These are phyloP conservation scores for Malachius bipustulatus DNA, from an alignment of 2,888 invertebrate genomes.

Conservation along the genomic window DNA sequence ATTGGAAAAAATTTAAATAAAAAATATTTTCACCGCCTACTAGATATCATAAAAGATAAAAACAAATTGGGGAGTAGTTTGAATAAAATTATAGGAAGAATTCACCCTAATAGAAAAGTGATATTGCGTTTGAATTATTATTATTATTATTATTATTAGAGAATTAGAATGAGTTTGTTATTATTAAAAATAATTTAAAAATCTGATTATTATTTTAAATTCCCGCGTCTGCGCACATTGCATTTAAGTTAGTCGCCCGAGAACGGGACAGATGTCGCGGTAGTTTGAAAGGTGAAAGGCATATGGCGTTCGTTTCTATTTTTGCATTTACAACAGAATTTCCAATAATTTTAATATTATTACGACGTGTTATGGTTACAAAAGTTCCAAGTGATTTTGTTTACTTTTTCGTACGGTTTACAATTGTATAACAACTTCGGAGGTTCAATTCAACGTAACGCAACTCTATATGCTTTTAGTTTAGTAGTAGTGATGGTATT, in stretches of 20 bases:
- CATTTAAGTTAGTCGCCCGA: not conserved
- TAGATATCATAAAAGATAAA: no score
- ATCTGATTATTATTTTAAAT: not conserved
- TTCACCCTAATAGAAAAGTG: no score
- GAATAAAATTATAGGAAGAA: no score
- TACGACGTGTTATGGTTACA: constrained; percentile 23
- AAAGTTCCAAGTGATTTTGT: constrained; percentile 21
- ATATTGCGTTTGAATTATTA: no score
- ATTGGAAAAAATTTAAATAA: no score
- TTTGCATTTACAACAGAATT: constrained; percentile 27
- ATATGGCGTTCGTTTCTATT: constrained; percentile 33
- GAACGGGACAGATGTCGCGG: constrained; percentile 1
- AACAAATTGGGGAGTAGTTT: no score
- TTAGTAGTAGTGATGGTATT: no score
- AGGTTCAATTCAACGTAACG: no score
- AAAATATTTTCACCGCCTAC: no score
- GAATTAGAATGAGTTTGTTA: no score
- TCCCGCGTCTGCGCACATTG: not conserved
- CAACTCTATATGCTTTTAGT: constrained; percentile 31
- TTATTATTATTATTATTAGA: no score
- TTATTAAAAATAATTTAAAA: constrained; percentile 1
- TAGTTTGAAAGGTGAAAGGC: constrained; percentile 27
- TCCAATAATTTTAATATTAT: no score
- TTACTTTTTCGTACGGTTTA: constrained; percentile 21
- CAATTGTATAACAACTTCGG: constrained; percentile 3